Base-by-base conservation (phyloP, 2,888 invertebrate species). In the Platerodrilus igneus region DNA sequence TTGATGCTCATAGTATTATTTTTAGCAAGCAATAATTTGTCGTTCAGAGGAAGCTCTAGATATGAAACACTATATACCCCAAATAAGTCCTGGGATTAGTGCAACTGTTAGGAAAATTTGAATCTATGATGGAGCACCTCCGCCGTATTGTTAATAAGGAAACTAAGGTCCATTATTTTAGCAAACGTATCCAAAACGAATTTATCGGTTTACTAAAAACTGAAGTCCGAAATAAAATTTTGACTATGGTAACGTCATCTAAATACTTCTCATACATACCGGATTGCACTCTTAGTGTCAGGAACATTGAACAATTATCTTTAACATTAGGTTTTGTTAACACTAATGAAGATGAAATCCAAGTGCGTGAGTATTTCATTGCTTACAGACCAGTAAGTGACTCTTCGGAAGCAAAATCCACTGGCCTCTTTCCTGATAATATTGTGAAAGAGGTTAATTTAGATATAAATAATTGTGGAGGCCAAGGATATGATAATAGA, bases 401-500 rank as follows among this genome's bases (percentile, higher is more conserved):
- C 25, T 33, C 33, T 23, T 23, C 33, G 16, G 25, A 25, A 33
- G 23, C 17, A 9, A 17, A 25, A 33, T 17, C 25, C 11, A 25
- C 23, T 17, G 33, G 23, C 10, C n/a, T 33, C 25, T 33, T 33
- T 33, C 33, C 16, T 17, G 33, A 33, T 25, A 16, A 15, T 8
- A 33, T 23, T 33, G 23, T 33, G 10, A 23, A 25, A 23, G 17
- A 33, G 25, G 23, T 31, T 14, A 21, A 31, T 20, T 20, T 31
- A 13, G 19, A 29, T 10, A 29, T 29, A 9, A 29, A 29, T 19
- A 19, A 29, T 17, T 29, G 29, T 19, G 10, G 31, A 31, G 31
- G 31, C 8, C 31, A 31, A 20, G 20, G 31, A 13, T 31, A 31
- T 13, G 21, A 31, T 31, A 53, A 53, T 39, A 50, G 47, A 3